Percentiles rank a stretch among this genome's conserved stretches.
phyloP scores from a whole-genome alignment of 1,140 invertebrate species.

The Calycopis cecrops region DNA sequence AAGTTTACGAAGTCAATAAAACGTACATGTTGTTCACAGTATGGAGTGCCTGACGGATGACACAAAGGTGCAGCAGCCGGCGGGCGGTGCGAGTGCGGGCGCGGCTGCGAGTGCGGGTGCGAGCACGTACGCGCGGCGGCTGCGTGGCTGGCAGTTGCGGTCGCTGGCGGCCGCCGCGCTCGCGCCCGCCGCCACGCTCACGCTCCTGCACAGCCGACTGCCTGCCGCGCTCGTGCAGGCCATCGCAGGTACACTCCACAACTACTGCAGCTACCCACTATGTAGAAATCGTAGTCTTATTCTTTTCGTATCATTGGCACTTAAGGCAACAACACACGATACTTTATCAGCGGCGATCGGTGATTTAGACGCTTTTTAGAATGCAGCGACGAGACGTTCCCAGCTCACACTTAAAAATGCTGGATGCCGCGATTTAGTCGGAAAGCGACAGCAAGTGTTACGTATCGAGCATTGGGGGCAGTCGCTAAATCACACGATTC shows the following conservation, averaged over 20 bases:
- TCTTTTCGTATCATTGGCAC: no score
- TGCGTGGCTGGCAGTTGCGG: constrained; percentile 78
- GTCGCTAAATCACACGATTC: no score
- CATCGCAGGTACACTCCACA: constrained; percentile 38
- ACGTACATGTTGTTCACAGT: constrained; percentile 27
- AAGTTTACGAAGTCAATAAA: constrained; percentile 1
- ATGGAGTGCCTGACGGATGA: constrained; percentile 81
- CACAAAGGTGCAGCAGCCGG: constrained; percentile 78
- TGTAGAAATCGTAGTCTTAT: no score
- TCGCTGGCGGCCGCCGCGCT: constrained; percentile 86
- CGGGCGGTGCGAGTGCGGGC: constrained; percentile 32
- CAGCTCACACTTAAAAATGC: no score
- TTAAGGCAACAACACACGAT: no score
- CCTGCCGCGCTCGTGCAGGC: constrained; percentile 69
- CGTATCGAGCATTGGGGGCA: no score
- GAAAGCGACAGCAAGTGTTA: no score
- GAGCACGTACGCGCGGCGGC: constrained; percentile 73
- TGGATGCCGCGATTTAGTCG: no score
- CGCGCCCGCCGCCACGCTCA: constrained; percentile 83
- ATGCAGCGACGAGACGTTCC: no score
- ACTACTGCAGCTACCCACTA: no score
- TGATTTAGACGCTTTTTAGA: no score
- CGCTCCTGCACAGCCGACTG: constrained; percentile 85
- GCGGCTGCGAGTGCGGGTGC: constrained; percentile 38
- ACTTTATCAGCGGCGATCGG: no score